Evolutionary conservation across 2,797 vertebrate genomes (phyloP).

Genomic region (Borostomias antarcticus): DNA sequence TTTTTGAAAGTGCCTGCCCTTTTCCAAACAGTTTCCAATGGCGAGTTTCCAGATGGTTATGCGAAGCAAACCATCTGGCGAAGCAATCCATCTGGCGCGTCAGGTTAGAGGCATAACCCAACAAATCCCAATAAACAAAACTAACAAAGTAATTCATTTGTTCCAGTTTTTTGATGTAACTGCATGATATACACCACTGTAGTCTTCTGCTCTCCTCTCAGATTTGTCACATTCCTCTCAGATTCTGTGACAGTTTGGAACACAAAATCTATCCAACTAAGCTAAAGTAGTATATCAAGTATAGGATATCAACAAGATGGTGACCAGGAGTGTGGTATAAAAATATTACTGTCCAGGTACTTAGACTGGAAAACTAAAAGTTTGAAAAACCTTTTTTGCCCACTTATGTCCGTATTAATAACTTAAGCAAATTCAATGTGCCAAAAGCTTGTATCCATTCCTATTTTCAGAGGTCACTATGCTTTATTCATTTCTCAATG

Average conservation of each 20-base stretch:
- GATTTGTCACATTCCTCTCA: too few species aligned
- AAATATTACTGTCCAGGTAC: slow-evolving; percentile 25
- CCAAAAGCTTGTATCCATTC: slow-evolving; percentile 30
- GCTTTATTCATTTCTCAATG: slow-evolving; percentile 47
- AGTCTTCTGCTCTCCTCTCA: too few species aligned
- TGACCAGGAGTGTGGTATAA: slow-evolving; percentile 3
- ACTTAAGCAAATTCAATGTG: slow-evolving; percentile 52
- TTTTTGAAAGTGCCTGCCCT: too few species aligned
- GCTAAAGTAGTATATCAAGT: background rate
- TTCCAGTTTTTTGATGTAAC: too few species aligned
- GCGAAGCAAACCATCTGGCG: too few species aligned
- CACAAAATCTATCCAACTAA: background rate
- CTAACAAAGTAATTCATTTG: too few species aligned
- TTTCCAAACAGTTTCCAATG: too few species aligned
- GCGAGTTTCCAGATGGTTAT: too few species aligned
- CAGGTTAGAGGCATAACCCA: too few species aligned
- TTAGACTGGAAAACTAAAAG: slow-evolving; percentile 26
- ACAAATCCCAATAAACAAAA: too few species aligned
- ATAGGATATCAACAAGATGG: background rate
- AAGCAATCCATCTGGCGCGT: too few species aligned
- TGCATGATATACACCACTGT: too few species aligned
- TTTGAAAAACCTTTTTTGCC: slow-evolving; percentile 28
- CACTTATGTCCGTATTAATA: slow-evolving; percentile 52
- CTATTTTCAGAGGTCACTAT: slow-evolving; percentile 55
- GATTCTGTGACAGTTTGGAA: background rate